These are phyloP conservation scores for Holothuria leucospilota DNA, from an alignment of 53 echinoderm and acorn worm genomes.

Conservation along the genomic window DNA sequence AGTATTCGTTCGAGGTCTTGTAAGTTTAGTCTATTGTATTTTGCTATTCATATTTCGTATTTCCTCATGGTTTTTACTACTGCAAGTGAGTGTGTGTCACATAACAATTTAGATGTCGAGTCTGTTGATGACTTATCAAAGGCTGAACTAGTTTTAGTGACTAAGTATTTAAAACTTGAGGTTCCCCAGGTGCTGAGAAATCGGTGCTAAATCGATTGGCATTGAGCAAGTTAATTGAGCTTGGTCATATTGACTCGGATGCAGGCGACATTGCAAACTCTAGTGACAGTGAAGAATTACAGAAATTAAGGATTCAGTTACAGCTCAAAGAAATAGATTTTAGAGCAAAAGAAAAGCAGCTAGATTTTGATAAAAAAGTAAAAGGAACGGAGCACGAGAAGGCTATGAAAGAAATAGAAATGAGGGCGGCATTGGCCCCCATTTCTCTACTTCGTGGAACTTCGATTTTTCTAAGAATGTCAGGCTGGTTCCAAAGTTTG, in stretches of 20 bases:
- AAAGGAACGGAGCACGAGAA: constrained; percentile 56
- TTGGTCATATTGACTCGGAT: too few species aligned
- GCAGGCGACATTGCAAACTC: too few species aligned
- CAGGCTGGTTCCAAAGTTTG: constrained; percentile 64
- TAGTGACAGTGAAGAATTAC: too few species aligned
- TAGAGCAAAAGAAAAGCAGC: constrained; percentile 5
- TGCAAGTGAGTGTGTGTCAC: background rate
- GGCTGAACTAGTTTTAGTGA: background rate
- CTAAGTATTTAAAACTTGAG: constrained; percentile 9
- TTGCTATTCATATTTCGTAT: background rate
- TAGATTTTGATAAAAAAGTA: constrained; percentile 26
- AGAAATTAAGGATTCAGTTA: too few species aligned
- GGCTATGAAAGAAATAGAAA: too few species aligned
- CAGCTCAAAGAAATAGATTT: too few species aligned
- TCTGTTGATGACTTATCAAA: constrained; percentile 3
- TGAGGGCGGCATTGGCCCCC: background rate
- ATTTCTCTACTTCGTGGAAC: constrained; percentile 41
- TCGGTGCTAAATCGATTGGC: too few species aligned
- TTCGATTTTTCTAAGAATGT: constrained; percentile 44
- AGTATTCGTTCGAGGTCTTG: background rate
- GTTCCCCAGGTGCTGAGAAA: too few species aligned
- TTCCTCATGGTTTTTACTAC: constrained; percentile 8
- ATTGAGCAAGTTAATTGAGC: too few species aligned
- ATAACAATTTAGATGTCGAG: background rate
- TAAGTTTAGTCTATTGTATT: background rate